These are phyloP conservation scores for Meloe dianella DNA, from an alignment of 2,888 invertebrate species.

Conservation along the genomic window DNA sequence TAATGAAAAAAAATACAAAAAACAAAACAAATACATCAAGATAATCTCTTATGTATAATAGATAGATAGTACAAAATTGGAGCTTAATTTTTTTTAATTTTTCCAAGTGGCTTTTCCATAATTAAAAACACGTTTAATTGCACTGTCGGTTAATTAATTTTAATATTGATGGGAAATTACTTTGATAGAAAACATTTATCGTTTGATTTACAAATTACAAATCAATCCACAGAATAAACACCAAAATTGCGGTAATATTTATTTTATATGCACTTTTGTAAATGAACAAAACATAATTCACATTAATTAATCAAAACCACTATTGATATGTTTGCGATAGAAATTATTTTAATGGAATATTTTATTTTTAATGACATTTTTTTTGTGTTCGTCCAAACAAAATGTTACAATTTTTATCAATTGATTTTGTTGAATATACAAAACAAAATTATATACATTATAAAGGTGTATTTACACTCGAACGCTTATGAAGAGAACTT, in stretches of 20 bases:
- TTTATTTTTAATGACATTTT: neutral
- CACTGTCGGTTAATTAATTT: neutral
- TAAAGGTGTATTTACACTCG: no score
- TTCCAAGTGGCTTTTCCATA: no score
- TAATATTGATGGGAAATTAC: neutral
- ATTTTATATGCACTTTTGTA: no score
- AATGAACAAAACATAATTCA: neutral
- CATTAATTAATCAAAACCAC: slow-evolving; percentile 1
- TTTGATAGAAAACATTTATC: neutral
- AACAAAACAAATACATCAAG: neutral
- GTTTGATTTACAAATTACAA: neutral
- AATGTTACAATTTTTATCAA: no score
- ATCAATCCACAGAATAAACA: neutral
- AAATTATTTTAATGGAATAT: neutral
- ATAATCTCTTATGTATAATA: no score
- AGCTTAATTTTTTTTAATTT: no score
- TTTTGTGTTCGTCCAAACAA: neutral
- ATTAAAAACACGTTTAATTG: neutral
- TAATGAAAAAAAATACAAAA: neutral
- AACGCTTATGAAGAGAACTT: no score
- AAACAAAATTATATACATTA: no score
- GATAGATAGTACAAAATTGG: no score
- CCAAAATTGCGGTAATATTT: neutral
- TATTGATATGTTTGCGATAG: neutral
- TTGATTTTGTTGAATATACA: no score